Percentiles rank a stretch among this genome's conserved stretches.
Evolutionary conservation across 1,140 invertebrate genomes (phyloP).

Genomic region (Aleiodes sp.): DNA sequence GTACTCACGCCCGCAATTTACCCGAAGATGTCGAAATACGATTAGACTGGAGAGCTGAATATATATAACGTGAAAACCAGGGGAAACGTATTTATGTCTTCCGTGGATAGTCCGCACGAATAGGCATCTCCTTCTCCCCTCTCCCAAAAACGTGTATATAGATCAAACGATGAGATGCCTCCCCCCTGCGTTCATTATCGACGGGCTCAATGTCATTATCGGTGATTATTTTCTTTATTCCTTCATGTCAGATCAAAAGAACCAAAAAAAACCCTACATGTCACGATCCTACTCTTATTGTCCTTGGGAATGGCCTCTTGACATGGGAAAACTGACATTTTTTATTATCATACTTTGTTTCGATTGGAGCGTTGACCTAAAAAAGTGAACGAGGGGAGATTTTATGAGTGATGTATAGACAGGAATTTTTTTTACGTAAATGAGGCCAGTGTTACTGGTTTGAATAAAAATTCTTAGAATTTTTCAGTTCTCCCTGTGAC

Average conservation of each 20-base stretch:
- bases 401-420: slow-evolving; percentile 12
- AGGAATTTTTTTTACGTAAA: not conserved
- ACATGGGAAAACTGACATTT: slow-evolving; percentile 17
- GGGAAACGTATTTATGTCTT: slow-evolving; percentile 32
- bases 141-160: not conserved
- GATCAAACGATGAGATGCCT: not conserved
- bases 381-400: not conserved
- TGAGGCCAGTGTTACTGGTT: not conserved
- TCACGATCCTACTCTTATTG: not conserved
- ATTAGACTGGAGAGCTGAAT: slow-evolving; percentile 34
- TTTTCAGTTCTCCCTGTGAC: not conserved
- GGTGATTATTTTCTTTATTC: not conserved
- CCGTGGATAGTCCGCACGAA: slow-evolving; percentile 18
- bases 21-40: slow-evolving; percentile 44
- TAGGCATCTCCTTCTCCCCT: not conserved
- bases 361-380: not conserved
- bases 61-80: slow-evolving; percentile 4
- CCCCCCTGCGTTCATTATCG: not conserved
- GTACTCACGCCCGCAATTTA: not conserved
- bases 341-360: slow-evolving; percentile 1
- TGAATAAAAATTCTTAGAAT: not conserved
- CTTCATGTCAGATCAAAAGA: not conserved
- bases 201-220: not conserved
- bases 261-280: not conserved
- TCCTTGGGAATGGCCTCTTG: slow-evolving; percentile 9